These are phyloP conservation scores for Aphaenogaster ashmeadi DNA, from an alignment of 1,140 invertebrate species.

Conservation along the genomic window DNA sequence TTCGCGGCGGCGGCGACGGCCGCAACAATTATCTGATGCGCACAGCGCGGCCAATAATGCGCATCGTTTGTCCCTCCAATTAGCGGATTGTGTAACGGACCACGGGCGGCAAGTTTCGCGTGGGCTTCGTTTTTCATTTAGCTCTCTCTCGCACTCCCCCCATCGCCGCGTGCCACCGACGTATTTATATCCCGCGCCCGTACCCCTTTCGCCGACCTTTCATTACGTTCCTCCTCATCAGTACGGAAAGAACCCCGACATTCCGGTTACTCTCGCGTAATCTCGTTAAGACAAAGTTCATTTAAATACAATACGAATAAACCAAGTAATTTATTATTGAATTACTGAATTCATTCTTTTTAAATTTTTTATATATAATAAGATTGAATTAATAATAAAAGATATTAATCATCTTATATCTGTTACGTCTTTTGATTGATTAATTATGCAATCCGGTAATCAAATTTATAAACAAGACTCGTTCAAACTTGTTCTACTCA, in stretches of 20 bases:
- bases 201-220: neutral
- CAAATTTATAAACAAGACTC: no score
- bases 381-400: no score
- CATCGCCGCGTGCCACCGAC: no score
- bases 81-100: conserved; percentile 51
- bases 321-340: neutral
- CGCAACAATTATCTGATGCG: conserved; percentile 33
- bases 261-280: neutral
- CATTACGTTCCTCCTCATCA: neutral
- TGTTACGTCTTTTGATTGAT: neutral
- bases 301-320: neutral
- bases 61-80: conserved; percentile 39
- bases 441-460: no score
- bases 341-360: no score
- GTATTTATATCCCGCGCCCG: neutral
- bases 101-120: neutral
- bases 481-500: neutral
- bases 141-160: neutral
- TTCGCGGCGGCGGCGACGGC: neutral
- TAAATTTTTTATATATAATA: no score
- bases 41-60: conserved; percentile 29
- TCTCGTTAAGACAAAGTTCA: neutral
- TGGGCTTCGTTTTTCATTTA: conserved; percentile 52
- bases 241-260: neutral
- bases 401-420: neutral